phyloP scores from a whole-genome alignment of 2,797 vertebrate species.

The Linurgus olivaceus region DNA sequence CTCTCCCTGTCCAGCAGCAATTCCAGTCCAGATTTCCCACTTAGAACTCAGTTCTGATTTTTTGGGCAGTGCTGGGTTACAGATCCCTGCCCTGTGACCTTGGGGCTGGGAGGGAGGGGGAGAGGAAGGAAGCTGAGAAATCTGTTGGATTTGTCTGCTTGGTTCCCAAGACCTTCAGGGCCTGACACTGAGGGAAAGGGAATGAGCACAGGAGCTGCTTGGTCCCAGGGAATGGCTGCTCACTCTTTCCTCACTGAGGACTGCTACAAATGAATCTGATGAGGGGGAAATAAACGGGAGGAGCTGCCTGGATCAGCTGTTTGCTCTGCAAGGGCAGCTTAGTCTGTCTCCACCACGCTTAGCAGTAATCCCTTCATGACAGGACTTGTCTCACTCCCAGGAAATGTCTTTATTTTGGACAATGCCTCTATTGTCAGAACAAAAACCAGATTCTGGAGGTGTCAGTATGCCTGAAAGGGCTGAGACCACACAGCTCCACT shows the following conservation, averaged over 20 bases:
- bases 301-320: background rate
- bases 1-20: background rate
- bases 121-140: background rate
- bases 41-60: background rate
- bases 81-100: background rate
- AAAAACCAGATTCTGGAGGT: background rate
- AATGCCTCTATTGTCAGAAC: background rate
- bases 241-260: background rate
- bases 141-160: background rate
- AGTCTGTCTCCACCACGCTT: background rate
- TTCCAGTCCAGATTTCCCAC: background rate
- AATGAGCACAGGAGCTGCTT: accelerated
- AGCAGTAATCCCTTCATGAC: constrained; percentile 1
- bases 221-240: background rate
- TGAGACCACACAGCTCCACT: background rate
- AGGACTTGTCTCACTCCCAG: background rate
- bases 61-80: background rate
- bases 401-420: background rate
- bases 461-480: background rate
- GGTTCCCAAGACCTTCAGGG: background rate
- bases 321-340: background rate
- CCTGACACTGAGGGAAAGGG: background rate
- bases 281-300: background rate
- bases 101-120: background rate
- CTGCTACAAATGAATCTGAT: background rate